These are phyloP conservation scores for Phoxinus dragarum DNA, from an alignment of 2,797 vertebrate species.

Conservation along the genomic window DNA sequence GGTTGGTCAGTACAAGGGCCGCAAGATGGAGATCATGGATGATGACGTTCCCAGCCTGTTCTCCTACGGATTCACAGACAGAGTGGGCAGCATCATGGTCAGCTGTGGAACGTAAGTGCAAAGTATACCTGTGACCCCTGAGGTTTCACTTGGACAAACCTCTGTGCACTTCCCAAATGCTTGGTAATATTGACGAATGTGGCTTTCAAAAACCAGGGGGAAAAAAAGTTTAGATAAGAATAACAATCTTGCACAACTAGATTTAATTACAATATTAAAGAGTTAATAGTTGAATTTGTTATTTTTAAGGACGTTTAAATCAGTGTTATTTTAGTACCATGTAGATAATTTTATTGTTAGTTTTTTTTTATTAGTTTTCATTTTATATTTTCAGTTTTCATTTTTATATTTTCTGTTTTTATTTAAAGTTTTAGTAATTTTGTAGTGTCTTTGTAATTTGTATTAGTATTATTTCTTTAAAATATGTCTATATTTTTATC, in stretches of 20 bases:
- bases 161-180: neutral
- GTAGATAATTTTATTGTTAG: neutral
- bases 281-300: neutral
- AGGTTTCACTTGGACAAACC: neutral
- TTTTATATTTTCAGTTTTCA: neutral
- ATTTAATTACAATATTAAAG: neutral
- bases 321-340: neutral
- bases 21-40: slow-evolving; percentile 89
- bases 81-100: slow-evolving; percentile 83
- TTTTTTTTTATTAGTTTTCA: too few species aligned
- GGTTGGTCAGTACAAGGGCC: slow-evolving; percentile 85
- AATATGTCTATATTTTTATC: neutral
- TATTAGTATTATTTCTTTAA: neutral
- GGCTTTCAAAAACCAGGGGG: neutral
- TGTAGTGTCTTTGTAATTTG: neutral
- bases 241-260: neutral
- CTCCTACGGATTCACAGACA: slow-evolving; percentile 85
- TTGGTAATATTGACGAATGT: neutral
- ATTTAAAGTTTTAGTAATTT: neutral
- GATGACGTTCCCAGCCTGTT: slow-evolving; percentile 85
- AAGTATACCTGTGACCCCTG: neutral
- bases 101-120: slow-evolving; percentile 84
- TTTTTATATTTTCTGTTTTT: neutral
- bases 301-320: neutral
- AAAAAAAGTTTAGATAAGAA: neutral